Conservation (phyloP, 1,140 invertebrate genomes). For the Trachymyrmex cornetzi region DNA sequence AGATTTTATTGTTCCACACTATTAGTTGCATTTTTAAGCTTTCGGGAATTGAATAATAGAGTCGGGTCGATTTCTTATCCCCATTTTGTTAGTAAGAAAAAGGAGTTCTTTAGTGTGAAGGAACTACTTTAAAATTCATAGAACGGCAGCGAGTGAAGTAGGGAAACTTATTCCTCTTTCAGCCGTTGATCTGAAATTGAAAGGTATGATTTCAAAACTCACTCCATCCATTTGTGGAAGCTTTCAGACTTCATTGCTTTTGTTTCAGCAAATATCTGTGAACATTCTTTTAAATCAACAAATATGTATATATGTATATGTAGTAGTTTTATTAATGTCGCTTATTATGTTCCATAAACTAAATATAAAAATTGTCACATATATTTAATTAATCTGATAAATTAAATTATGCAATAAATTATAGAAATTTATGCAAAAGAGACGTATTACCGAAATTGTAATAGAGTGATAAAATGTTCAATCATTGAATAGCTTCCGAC, state of each 20-base stretch:
- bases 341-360: neutral
- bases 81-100: conserved; percentile 51
- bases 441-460: neutral
- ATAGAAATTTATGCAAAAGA: neutral
- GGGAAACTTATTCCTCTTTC: conserved; percentile 53
- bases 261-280: conserved; percentile 37
- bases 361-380: conserved; percentile 4
- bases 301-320: neutral
- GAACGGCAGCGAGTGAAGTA: conserved; percentile 45
- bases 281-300: neutral
- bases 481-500: neutral
- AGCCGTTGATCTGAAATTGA: conserved; percentile 58
- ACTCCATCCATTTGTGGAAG: conserved; percentile 44
- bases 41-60: conserved; percentile 51
- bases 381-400: conserved; percentile 6
- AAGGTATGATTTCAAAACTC: conserved; percentile 60
- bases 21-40: conserved; percentile 20
- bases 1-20: conserved; percentile 14
- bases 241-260: conserved; percentile 42
- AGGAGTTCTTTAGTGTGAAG: conserved; percentile 49
- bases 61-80: conserved; percentile 30
- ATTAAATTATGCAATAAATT: neutral
- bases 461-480: neutral
- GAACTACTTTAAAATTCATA: conserved; percentile 62
- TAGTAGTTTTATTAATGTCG: neutral